Evolutionary conservation across 2,888 invertebrate species (phyloP).

Genomic region (Clanis bilineata): DNA sequence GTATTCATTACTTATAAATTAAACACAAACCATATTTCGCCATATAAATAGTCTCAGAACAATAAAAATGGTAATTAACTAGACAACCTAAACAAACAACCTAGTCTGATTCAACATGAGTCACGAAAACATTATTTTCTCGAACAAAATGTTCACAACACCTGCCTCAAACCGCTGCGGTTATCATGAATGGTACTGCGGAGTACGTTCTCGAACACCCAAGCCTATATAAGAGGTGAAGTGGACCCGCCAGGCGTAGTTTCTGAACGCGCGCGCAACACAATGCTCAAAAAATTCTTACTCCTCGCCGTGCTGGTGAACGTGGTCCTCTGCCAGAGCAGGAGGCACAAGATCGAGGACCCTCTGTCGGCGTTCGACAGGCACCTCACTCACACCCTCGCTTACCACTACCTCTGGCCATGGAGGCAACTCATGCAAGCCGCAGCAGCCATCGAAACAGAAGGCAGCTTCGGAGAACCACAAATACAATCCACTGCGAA

Average conservation of each 20-base stretch:
- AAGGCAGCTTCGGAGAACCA: slow-evolving; percentile 62
- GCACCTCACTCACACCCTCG: slow-evolving; percentile 62
- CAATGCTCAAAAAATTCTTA: slow-evolving; percentile 57
- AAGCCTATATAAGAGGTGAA: slow-evolving; percentile 64
- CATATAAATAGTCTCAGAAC: no score
- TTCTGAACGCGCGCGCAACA: slow-evolving; percentile 23
- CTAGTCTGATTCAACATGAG: slow-evolving; percentile 24
- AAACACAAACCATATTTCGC: no score
- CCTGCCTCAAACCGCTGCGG: slow-evolving; percentile 59
- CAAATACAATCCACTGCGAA: slow-evolving; percentile 61
- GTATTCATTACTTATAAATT: no score
- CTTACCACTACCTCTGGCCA: slow-evolving; percentile 70
- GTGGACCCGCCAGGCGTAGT: background rate
- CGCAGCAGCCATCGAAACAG: slow-evolving; percentile 56
- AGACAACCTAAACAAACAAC: slow-evolving; percentile 18
- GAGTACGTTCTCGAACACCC: slow-evolving; percentile 71
- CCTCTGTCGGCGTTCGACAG: slow-evolving; percentile 64
- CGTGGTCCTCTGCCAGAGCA: slow-evolving; percentile 33
- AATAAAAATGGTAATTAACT: background rate
- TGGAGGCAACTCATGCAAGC: slow-evolving; percentile 69
- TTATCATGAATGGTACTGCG: slow-evolving; percentile 60
- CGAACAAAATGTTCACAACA: slow-evolving; percentile 57
- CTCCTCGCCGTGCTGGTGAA: slow-evolving; percentile 49
- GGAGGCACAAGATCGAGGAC: slow-evolving; percentile 51
- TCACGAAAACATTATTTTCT: slow-evolving; percentile 40